Conservation (phyloP, 1,140 invertebrate genomes). For the Drosophila nigrodunni region DNA sequence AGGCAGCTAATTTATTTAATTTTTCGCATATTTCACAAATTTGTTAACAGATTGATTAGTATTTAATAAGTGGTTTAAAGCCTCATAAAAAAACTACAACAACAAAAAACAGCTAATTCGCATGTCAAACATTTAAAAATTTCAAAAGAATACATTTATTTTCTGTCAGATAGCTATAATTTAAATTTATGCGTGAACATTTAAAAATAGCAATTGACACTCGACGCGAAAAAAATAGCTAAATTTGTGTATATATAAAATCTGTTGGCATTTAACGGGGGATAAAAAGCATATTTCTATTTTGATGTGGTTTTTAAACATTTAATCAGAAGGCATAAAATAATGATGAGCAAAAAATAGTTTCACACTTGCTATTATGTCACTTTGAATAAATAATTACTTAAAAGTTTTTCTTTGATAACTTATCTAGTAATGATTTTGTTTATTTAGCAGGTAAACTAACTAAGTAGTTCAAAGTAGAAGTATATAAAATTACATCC, state of each 20-base stretch:
- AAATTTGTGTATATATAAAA: slow-evolving; percentile 17
- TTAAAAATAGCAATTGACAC: slow-evolving; percentile 50
- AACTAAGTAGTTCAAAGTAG: background rate
- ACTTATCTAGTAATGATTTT: background rate
- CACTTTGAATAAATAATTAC: too few relatives aligned
- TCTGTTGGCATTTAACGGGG: too few relatives aligned
- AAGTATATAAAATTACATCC: slow-evolving; percentile 2
- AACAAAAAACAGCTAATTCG: slow-evolving; percentile 2
- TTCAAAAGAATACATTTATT: slow-evolving; percentile 7
- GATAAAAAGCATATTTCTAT: background rate
- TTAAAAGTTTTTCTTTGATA: background rate
- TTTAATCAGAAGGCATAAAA: background rate
- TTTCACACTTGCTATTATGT: too few relatives aligned
- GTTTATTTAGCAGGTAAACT: background rate
- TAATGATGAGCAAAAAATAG: too few relatives aligned
- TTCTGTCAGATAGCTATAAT: slow-evolving; percentile 10
- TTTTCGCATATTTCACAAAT: slow-evolving; percentile 3
- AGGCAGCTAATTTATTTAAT: slow-evolving; percentile 1
- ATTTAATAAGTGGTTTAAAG: slow-evolving; percentile 45
- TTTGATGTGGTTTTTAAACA: background rate
- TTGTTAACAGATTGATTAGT: slow-evolving; percentile 33
- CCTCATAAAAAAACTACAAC: slow-evolving; percentile 5
- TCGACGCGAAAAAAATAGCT: slow-evolving; percentile 12
- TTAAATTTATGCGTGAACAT: slow-evolving; percentile 35
- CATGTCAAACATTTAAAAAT: slow-evolving; percentile 14